Evolutionary conservation across 2,797 vertebrate genomes (phyloP), one percentile per base, ranked within the genome.

Genomic region (Arctocebus calabarensis): DNA sequence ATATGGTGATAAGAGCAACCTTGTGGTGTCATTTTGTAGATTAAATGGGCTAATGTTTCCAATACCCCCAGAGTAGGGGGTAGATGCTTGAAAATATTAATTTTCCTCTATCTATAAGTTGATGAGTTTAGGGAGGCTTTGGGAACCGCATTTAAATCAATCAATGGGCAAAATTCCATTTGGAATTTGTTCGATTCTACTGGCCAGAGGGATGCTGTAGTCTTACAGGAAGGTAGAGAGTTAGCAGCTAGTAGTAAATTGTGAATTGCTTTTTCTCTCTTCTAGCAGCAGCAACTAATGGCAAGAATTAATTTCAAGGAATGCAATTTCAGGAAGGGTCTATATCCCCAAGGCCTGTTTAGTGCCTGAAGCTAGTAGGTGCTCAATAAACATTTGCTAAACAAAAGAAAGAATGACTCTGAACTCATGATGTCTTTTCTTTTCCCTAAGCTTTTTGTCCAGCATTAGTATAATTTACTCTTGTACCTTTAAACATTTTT

Each of bases 381-480:
- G 74, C 84, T 94, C 43, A 84, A 20, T 43, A 64, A 95, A 91
- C 14, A 55, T 52, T 57, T 94, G 70, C 4, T 62, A 78, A 94
- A 70, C 66, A 92, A 89, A 91, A 57, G n/a, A 70, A 70, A 78
- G 59, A n/a, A 81, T 37, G 52, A 62, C n/a, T 10, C 52, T 12
- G 2, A 43, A 23, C 9, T 22, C 52, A 14, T 12, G 32, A 19
- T 8, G 17, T 34, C 13, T 43, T n/a, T 83, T 82, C 32, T 70
- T 37, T 78, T 61, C 23, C 55, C 22, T 84, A 48, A 25, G 4
- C 45, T 88, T 89, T 71, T 55, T n/a, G 52, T 61, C 32, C 34
- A 23, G 10, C 40, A 61, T 75, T 40, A 5, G 14, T 85, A 20
- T 45, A 43, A 75, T 86, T 84, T 81, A 92, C 0, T 74, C 10